A percentile compares a stretch with the other conserved stretches of the same genome.
These are phyloP conservation scores for Ophiodon elongatus DNA, from an alignment of 2,113 vertebrate genomes.

Conservation along the genomic window DNA sequence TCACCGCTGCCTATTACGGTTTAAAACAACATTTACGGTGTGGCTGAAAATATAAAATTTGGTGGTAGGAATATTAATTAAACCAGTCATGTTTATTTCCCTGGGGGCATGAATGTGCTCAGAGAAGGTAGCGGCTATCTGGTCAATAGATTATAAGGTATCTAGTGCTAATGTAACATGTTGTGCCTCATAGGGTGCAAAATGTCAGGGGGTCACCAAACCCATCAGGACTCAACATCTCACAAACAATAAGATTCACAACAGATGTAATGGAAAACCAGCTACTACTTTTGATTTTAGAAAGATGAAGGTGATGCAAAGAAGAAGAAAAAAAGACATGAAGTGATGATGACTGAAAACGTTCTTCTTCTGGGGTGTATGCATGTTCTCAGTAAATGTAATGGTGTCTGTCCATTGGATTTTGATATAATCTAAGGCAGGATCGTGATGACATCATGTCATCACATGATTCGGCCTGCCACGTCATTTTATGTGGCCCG, in stretches of 20 bases:
- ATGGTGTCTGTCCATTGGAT: not conserved
- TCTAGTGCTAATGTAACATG: not conserved
- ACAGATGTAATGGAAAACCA: not conserved
- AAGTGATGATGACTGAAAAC: not conserved
- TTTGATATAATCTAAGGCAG: not conserved
- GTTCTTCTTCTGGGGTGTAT: no score
- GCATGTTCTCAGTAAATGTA: not conserved
- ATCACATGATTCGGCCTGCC: no score
- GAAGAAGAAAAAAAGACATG: not conserved
- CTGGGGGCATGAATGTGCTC: not conserved
- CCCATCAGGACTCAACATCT: not conserved
- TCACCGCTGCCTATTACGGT: slow-evolving; percentile 1
- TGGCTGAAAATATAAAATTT: not conserved
- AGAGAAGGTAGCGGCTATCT: not conserved
- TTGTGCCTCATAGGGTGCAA: not conserved
- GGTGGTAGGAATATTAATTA: not conserved
- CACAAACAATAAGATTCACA: not conserved
- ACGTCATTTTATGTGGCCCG: no score
- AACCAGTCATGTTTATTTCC: not conserved
- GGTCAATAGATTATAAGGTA: not conserved
- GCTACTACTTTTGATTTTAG: not conserved
- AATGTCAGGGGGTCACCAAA: not conserved
- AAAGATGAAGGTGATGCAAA: not conserved
- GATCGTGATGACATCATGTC: no score
- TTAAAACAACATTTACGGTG: not conserved